A percentile compares a stretch with the other conserved stretches of the same genome.
Evolutionary conservation across 2,888 invertebrate species (phyloP).

Genomic region (Lasioglossum pauxillum): DNA sequence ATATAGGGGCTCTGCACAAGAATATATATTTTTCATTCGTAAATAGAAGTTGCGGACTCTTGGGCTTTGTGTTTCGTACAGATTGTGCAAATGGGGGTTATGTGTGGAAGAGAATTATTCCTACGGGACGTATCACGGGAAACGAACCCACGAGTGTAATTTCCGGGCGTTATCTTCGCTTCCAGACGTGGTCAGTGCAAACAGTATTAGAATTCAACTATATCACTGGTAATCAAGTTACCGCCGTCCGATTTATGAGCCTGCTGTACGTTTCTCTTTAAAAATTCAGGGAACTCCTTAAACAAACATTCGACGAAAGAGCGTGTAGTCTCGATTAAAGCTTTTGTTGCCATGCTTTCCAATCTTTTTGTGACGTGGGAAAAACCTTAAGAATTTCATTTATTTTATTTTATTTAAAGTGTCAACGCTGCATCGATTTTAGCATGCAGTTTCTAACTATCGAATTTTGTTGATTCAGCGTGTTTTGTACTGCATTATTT

Average conservation of each 20-base stretch:
- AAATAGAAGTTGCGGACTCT: constrained; percentile 18
- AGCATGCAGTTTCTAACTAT: neutral
- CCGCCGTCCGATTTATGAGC: constrained; percentile 7
- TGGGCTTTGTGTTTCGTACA: constrained; percentile 9
- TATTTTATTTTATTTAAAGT: no score
- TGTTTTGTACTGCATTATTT: neutral
- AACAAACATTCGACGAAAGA: neutral
- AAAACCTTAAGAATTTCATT: no score
- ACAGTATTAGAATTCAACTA: constrained; percentile 43
- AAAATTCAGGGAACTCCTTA: neutral
- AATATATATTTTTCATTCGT: constrained; percentile 14
- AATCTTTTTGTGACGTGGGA: neutral
- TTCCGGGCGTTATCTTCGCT: constrained; percentile 44
- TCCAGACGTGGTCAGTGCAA: constrained; percentile 19
- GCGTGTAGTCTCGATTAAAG: neutral
- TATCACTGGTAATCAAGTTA: constrained; percentile 29
- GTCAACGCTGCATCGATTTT: no score
- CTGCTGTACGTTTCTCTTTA: neutral
- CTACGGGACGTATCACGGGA: constrained; percentile 35
- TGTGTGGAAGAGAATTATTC: constrained; percentile 41
- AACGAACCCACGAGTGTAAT: constrained; percentile 54
- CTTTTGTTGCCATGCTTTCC: neutral
- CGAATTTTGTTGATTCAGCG: neutral
- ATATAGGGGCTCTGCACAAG: neutral
- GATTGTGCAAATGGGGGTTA: constrained; percentile 40